A percentile compares a stretch with the other conserved stretches of the same genome.
phyloP scores from a whole-genome alignment of 2,888 invertebrate species.

The Suillia variegata region DNA sequence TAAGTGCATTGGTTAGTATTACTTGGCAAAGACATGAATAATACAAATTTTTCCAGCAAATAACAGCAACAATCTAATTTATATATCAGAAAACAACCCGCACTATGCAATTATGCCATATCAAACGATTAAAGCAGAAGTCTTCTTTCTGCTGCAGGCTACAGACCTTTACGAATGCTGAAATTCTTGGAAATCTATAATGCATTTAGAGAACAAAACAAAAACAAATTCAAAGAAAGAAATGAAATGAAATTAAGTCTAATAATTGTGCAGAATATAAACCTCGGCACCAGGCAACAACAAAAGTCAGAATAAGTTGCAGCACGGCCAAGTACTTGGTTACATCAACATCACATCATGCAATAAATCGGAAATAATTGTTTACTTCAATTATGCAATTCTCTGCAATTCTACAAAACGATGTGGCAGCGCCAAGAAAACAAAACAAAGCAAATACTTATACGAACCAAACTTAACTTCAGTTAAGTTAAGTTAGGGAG shows the following conservation, averaged over 20 bases:
- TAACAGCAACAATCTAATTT: no score
- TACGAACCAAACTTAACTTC: no score
- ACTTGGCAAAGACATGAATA: no score
- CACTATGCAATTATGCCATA: neutral
- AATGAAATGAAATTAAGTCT: neutral
- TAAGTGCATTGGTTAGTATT: no score
- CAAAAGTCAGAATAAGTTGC: neutral
- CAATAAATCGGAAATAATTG: conserved; percentile 52
- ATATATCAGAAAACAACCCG: neutral
- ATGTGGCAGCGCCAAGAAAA: neutral
- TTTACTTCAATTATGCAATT: conserved; percentile 42
- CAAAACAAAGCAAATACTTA: neutral
- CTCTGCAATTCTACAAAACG: conserved; percentile 22
- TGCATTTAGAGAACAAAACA: neutral
- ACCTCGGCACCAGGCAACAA: neutral
- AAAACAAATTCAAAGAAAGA: neutral
- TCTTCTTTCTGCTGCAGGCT: neutral
- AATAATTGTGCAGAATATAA: neutral
- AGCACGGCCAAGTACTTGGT: neutral
- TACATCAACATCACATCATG: conserved; percentile 24
- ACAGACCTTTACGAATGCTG: neutral
- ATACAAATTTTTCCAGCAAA: no score
- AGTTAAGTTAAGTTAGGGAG: no score
- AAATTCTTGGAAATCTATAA: neutral
- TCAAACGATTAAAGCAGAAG: neutral